Evolutionary conservation across 2,797 vertebrate genomes (phyloP).

Genomic region (Oreochromis mossambicus): DNA sequence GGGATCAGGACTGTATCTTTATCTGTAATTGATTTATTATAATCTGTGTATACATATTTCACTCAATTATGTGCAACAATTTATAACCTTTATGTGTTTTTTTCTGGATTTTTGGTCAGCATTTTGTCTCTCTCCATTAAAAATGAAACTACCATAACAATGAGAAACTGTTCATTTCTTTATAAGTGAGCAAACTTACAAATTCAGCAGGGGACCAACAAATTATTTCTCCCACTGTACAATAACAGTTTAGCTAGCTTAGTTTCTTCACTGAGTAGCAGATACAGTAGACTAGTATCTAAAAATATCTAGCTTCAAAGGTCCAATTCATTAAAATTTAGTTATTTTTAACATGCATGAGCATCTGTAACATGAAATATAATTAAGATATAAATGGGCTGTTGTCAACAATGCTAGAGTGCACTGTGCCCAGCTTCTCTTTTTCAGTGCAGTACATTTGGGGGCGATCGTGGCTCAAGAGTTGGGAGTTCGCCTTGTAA

Average conservation of each 20-base stretch:
- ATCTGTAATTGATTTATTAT: neutral
- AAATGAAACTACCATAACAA: neutral
- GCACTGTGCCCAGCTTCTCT: neutral
- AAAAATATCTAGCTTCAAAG: neutral
- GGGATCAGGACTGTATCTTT: neutral
- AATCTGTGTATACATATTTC: neutral
- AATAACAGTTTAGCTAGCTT: neutral
- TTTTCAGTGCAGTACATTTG: neutral
- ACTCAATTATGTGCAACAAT: neutral
- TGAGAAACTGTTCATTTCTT: neutral
- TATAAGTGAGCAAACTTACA: neutral
- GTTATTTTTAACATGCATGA: neutral
- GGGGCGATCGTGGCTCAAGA: too few species aligned
- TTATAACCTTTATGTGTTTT: neutral
- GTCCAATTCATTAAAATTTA: neutral
- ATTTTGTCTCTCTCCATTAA: neutral
- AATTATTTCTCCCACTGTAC: neutral
- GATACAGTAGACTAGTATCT: neutral
- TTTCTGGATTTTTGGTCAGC: neutral
- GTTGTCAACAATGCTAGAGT: neutral
- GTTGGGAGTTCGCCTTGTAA: too few species aligned
- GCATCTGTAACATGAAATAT: neutral
- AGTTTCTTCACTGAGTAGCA: neutral
- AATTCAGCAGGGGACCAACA: neutral
- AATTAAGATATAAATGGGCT: neutral